Evolutionary conservation across 2,888 invertebrate genomes (phyloP), one percentile per base, ranked within the genome.

Genomic region (Scotopteryx bipunctaria): DNA sequence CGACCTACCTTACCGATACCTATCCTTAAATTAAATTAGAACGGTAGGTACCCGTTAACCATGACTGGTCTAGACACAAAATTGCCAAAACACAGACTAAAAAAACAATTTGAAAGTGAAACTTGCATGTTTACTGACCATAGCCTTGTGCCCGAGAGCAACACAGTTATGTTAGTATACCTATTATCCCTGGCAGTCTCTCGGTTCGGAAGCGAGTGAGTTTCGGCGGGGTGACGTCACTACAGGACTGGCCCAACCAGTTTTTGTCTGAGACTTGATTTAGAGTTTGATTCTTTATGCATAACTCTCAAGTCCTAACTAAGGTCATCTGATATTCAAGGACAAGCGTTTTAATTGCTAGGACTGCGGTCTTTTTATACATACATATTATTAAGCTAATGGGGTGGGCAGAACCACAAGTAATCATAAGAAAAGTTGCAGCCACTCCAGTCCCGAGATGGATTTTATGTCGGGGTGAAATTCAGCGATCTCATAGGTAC

Each of bases 231-330:
- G 55, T 87, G 87, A 86, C 88, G 88, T 87, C 86, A 88, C 56
- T 68, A 53, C 68, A 66, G 66, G 71, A 78, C 77, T 76, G 66
- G 73, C 59, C 76, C 63, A 58, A 88, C 88, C 83, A 83, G 86
- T 88, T 87, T 81, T 79, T 78, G 72, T 70, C 66, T 59, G 67
- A 81, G 82, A 80, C 74, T 83, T 82, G 84, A 84, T 84, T 89
- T 80, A 80, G 81, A 75, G 76, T 83, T 87, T 86, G 84, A 86
- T 85, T 86, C 82, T 86, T 81, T 86, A 86, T 86, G 86, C 86
- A 88, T 87, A 88, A 77, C 83, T 85, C 75, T 75, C 67, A 66
- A 77, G 83, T 82, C 81, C 86, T 86, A 80, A 87, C 85, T 88
- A 80, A 88, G 86, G 87, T 85, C 86, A 83, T 82, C 84, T 83